A percentile compares a stretch with the other conserved stretches of the same genome.
These are phyloP conservation scores for Diarsia brunnea DNA, from an alignment of 2,888 invertebrate genomes.

Conservation along the genomic window DNA sequence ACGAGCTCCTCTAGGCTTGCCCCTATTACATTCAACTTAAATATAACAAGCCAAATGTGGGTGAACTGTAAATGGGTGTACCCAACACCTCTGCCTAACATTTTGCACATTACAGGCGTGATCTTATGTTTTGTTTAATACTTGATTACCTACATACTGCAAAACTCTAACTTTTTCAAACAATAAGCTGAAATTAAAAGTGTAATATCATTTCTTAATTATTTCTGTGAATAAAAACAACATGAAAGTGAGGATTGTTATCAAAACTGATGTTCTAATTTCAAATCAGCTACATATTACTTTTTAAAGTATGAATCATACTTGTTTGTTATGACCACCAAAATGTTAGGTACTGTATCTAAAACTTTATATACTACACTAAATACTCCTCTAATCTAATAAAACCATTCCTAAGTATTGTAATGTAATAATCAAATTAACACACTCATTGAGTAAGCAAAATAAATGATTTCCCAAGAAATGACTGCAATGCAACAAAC, in stretches of 20 bases:
- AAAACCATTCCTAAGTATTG: neutral
- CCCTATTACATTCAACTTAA: too few relatives aligned
- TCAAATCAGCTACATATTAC: slow-evolving; percentile 27
- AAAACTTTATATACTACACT: neutral
- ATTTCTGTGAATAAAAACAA: neutral
- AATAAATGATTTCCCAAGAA: neutral
- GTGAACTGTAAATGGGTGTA: too few relatives aligned
- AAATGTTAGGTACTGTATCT: slow-evolving; percentile 8
- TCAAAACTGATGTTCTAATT: slow-evolving; percentile 21
- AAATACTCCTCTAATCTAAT: neutral
- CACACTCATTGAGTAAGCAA: neutral
- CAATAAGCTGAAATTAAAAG: neutral
- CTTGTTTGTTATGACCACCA: slow-evolving; percentile 4
- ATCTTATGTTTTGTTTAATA: too few relatives aligned
- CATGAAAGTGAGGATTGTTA: neutral
- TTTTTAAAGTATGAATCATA: slow-evolving; percentile 40
- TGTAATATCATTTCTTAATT: neutral
- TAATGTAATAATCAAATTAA: neutral
- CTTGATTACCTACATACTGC: too few relatives aligned
- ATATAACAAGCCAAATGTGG: too few relatives aligned
- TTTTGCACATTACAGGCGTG: too few relatives aligned
- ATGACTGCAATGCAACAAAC: slow-evolving; percentile 5
- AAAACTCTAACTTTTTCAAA: too few relatives aligned
- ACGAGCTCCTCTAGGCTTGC: too few relatives aligned
- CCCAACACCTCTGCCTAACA: too few relatives aligned